Evolutionary conservation across 2,888 invertebrate species (phyloP).

Genomic region (Chloroclysta siterata): DNA sequence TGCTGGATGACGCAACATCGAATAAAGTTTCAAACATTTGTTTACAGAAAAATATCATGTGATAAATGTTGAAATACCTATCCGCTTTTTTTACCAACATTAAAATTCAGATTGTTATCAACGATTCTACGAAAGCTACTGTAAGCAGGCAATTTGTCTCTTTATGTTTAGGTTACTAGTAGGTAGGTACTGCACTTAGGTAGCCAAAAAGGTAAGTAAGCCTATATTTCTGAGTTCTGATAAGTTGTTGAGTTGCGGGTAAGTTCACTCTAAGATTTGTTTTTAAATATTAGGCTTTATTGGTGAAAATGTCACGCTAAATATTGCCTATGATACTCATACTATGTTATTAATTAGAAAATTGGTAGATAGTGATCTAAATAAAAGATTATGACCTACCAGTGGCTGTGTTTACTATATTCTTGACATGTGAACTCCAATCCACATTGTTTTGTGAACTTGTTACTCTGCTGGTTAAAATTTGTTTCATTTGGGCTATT

Average conservation of each 20-base stretch:
- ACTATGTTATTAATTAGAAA: too few species aligned
- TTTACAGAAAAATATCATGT: not conserved
- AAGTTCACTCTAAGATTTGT: too few species aligned
- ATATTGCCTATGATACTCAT: too few species aligned
- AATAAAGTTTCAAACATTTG: not conserved
- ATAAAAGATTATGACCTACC: slow-evolving; percentile 74
- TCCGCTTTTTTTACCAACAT: not conserved
- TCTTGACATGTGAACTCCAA: slow-evolving; percentile 88
- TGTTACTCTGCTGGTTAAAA: slow-evolving; percentile 87
- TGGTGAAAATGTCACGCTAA: too few species aligned
- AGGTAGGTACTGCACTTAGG: too few species aligned
- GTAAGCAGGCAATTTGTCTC: not conserved
- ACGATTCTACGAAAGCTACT: not conserved
- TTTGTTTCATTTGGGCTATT: slow-evolving; percentile 90
- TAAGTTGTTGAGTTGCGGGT: too few species aligned
- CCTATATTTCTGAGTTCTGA: too few species aligned
- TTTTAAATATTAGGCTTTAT: too few species aligned
- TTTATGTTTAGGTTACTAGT: too few species aligned
- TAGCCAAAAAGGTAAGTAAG: not conserved
- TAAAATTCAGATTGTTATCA: not conserved
- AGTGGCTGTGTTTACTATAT: slow-evolving; percentile 87
- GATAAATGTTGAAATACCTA: not conserved
- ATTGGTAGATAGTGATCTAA: too few species aligned
- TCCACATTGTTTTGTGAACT: slow-evolving; percentile 85
- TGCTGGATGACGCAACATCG: slow-evolving; percentile 17